Conservation (phyloP, 1,140 invertebrate species). For the Temnothorax nylanderi region DNA sequence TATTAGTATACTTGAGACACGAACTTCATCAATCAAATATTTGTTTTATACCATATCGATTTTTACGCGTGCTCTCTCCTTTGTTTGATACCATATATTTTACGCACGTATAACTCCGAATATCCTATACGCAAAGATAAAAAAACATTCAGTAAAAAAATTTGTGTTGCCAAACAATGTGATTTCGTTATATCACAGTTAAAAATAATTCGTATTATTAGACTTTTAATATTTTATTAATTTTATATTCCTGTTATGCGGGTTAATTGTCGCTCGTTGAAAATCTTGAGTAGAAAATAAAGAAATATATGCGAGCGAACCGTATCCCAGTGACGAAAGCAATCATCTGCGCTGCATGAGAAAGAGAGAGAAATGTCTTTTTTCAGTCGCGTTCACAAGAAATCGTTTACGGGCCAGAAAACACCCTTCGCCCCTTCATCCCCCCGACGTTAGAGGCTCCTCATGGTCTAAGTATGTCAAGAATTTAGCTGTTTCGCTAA, state of each 20-base stretch:
- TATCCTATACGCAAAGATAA: no score
- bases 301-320: background rate
- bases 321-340: background rate
- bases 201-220: background rate
- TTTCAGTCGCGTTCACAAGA: background rate
- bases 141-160: background rate
- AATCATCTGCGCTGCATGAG: background rate
- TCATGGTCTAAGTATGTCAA: slow-evolving; percentile 68
- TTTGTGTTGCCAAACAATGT: background rate
- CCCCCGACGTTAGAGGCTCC: background rate
- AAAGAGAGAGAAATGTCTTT: background rate
- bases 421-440: background rate
- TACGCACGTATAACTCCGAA: background rate
- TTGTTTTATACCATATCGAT: slow-evolving; percentile 3
- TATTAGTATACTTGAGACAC: no score
- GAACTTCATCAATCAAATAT: background rate
- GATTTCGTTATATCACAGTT: background rate
- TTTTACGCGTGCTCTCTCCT: background rate
- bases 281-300: background rate
- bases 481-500: slow-evolving; percentile 73
- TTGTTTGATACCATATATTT: background rate
- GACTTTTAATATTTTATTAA: background rate
- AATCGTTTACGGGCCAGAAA: slow-evolving; percentile 8
- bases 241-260: background rate
- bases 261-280: background rate